These are phyloP conservation scores for Drosophila infuscata DNA, from an alignment of 2,888 invertebrate species.

Conservation along the genomic window DNA sequence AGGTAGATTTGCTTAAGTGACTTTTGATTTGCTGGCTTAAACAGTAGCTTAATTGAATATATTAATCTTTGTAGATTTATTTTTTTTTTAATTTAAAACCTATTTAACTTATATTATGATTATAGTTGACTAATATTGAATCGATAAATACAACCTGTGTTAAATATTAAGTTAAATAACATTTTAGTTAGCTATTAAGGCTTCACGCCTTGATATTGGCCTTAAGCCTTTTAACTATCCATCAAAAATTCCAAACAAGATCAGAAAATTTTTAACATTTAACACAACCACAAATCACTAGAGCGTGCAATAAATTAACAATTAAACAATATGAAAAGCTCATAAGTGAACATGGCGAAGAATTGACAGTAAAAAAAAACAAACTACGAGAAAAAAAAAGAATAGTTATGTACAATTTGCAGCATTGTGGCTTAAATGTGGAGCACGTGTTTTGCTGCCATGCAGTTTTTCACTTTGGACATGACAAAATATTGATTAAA, in stretches of 20 bases:
- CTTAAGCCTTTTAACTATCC: slow-evolving; percentile 27
- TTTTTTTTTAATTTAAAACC: neutral
- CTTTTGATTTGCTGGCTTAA: neutral
- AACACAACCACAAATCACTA: slow-evolving; percentile 47
- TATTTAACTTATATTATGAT: neutral
- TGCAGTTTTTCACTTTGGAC: slow-evolving; percentile 59
- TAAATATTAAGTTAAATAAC: too few species aligned
- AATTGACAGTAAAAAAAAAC: slow-evolving; percentile 56
- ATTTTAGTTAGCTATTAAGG: slow-evolving; percentile 5
- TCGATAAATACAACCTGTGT: neutral
- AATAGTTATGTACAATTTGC: slow-evolving; percentile 6
- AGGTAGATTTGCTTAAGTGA: slow-evolving; percentile 5
- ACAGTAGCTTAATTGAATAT: neutral
- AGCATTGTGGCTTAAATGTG: slow-evolving; percentile 56
- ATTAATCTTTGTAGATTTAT: neutral
- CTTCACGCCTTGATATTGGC: slow-evolving; percentile 39
- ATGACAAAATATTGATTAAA: slow-evolving; percentile 79
- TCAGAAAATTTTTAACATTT: slow-evolving; percentile 13
- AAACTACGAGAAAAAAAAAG: slow-evolving; percentile 2
- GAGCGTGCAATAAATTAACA: slow-evolving; percentile 68
- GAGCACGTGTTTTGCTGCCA: slow-evolving; percentile 71
- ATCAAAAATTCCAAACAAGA: neutral
- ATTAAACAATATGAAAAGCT: slow-evolving; percentile 73
- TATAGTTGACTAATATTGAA: neutral
- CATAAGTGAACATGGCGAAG: slow-evolving; percentile 45